These are phyloP conservation scores for Drosophila mauritiana DNA, from an alignment of 1,140 invertebrate species.

Conservation along the genomic window DNA sequence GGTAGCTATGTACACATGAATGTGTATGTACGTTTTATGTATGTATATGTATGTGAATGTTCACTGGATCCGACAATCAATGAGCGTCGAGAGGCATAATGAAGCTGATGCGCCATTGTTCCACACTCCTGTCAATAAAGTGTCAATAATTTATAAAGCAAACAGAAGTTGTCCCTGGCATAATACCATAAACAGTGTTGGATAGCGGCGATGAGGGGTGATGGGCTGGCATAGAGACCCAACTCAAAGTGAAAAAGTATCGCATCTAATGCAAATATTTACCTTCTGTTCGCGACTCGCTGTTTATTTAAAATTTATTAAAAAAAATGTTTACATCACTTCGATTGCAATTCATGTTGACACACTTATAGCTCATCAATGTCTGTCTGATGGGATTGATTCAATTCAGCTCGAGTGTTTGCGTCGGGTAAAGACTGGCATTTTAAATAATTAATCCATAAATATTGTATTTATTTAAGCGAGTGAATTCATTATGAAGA, in stretches of 20 bases:
- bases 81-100: slow-evolving; percentile 57
- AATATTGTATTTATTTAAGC: slow-evolving; percentile 62
- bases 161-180: slow-evolving; percentile 68
- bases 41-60: no score
- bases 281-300: slow-evolving; percentile 48
- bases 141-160: slow-evolving; percentile 83
- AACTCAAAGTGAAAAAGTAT: slow-evolving; percentile 32
- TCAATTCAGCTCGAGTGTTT: slow-evolving; percentile 38
- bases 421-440: slow-evolving; percentile 66
- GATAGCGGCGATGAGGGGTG: not conserved
- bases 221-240: slow-evolving; percentile 4
- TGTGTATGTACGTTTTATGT: no score
- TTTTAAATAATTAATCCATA: slow-evolving; percentile 78
- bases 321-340: slow-evolving; percentile 50
- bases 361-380: slow-evolving; percentile 81
- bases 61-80: slow-evolving; percentile 34
- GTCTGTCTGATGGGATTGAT: slow-evolving; percentile 39
- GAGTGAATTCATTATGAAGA: slow-evolving; percentile 17
- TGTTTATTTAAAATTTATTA: slow-evolving; percentile 83
- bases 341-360: slow-evolving; percentile 75
- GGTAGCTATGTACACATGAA: not conserved
- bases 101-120: slow-evolving; percentile 45
- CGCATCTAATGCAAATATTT: slow-evolving; percentile 79
- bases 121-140: slow-evolving; percentile 71
- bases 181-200: slow-evolving; percentile 59